Base-by-base conservation (phyloP, 2,888 invertebrate genomes). In the Drosophila sordidula region DNA sequence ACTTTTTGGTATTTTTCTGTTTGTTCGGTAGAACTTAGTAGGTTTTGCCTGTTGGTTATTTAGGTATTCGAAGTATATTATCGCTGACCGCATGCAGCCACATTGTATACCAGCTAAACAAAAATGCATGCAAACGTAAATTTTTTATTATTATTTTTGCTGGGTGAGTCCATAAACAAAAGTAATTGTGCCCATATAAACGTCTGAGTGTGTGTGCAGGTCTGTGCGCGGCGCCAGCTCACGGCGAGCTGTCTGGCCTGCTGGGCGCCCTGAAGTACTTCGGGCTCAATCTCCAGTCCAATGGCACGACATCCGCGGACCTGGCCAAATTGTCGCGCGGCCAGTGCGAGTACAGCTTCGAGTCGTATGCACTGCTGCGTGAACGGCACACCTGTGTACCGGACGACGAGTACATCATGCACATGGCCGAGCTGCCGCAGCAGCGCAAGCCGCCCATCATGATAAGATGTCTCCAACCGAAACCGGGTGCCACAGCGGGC, bases 381-480 rank as follows among this genome's bases (percentile, higher is more conserved):
- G 90, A 90, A 3, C 75, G 79, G 0, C 66, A 68, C 3, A 70
- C 75, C 2, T 92, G 91, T 41, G 75, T 75, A 16, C 70, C 85
- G 2, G 82, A 90, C 38, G 91, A 92, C 49, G 76, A 83, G 29
- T 83, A 89, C 41, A 90, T 91, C 9, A 16, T 76, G 14, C 91
- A 91, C 50, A 41, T 91, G 50, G 42, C 47, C 1, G 78, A 86
- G 6, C 45, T 22, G 12, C 64, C 75, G 6, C 80, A 56, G 6
- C 67, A 55, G 3, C 82, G 85, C 0, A 90, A 87, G 16, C 89
- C 91, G 0, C 91, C 91, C 3, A 90, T 92, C 11, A 84, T 91
- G 74, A 84, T 92, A 0, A 91, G 91, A 44, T 92, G 92, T 42
- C 51, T 91, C 32, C 87, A 90, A 14, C 78, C 80, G 5, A 85